Evolutionary conservation across 2,113 vertebrate species (phyloP).

Genomic region (Sisor rabdophorus): DNA sequence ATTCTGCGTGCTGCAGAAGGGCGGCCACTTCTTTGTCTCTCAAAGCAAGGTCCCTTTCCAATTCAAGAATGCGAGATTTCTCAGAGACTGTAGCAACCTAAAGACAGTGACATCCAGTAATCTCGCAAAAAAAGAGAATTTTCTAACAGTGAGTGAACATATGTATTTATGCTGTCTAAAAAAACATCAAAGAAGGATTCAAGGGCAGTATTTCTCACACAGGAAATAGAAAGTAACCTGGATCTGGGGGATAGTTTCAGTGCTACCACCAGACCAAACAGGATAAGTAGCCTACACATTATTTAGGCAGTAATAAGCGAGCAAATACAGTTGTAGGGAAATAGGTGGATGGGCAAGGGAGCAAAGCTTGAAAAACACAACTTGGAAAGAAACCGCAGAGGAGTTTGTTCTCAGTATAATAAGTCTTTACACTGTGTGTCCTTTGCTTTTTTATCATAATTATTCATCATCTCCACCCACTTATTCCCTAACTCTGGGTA

Average conservation of each 20-base stretch:
- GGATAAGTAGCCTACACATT: neutral
- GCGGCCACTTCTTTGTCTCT: conserved; percentile 82
- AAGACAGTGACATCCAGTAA: conserved; percentile 27
- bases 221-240: neutral
- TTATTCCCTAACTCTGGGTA: too few species aligned
- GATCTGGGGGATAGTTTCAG: conserved; percentile 8
- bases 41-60: conserved; percentile 84
- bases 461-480: too few species aligned
- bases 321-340: neutral
- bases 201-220: neutral
- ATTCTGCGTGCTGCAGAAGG: conserved; percentile 78
- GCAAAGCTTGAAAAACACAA: neutral
- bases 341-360: neutral
- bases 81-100: conserved; percentile 97
- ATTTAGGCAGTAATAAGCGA: neutral
- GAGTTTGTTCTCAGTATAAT: neutral
- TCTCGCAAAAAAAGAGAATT: neutral
- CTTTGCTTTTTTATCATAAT: too few species aligned
- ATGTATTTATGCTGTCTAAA: neutral
- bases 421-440: neutral
- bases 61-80: conserved; percentile 94
- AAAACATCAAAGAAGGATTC: neutral
- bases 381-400: neutral
- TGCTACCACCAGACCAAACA: neutral
- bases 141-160: neutral